Evolutionary conservation across 2,113 vertebrate species (phyloP).

Genomic region (Sardina pilchardus): DNA sequence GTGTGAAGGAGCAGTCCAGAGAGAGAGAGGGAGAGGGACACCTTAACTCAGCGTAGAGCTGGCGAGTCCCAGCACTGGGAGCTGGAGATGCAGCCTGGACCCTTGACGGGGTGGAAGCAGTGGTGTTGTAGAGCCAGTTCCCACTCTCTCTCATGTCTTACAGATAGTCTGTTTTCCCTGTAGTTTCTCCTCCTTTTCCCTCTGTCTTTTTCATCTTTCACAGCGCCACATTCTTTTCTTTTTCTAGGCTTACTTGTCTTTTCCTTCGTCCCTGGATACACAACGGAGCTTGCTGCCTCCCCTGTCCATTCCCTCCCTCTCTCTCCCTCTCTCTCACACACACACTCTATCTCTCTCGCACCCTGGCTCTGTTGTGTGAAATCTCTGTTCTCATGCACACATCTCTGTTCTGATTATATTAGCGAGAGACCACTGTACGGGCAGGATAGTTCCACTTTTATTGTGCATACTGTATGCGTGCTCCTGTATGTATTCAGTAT

Average conservation of each 20-base stretch:
- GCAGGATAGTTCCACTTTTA: no score
- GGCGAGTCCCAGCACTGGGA: neutral
- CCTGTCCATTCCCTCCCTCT: neutral
- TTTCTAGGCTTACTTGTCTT: no score
- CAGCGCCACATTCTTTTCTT: neutral
- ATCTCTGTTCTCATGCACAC: no score
- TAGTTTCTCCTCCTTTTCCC: neutral
- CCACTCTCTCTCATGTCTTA: neutral
- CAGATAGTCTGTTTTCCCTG: neutral
- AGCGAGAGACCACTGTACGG: no score
- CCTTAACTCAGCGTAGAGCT: neutral
- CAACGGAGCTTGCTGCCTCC: neutral
- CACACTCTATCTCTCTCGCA: neutral
- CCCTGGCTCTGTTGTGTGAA: no score
- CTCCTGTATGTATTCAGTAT: no score
- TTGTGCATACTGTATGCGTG: no score
- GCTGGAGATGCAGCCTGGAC: neutral
- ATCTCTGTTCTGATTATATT: no score
- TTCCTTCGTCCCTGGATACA: no score
- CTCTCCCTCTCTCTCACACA: neutral
- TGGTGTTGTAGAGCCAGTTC: no score
- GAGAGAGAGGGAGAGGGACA: neutral
- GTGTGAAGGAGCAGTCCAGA: neutral
- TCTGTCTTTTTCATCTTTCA: neutral
- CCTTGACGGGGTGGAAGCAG: no score